Evolutionary conservation across 2,888 invertebrate genomes (phyloP).

Genomic region (Anthrax anthrax): DNA sequence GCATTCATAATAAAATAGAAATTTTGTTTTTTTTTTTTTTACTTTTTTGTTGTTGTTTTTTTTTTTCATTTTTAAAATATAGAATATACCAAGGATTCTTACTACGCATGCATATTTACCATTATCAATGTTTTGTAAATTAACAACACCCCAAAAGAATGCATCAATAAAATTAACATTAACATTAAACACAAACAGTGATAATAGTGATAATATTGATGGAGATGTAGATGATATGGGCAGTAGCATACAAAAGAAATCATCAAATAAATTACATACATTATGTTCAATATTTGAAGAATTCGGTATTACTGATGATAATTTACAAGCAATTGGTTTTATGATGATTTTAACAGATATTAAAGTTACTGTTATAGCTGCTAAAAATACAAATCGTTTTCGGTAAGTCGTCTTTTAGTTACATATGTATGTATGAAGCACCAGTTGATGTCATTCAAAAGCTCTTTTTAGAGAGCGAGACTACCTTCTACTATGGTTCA

Average conservation of each 20-base stretch:
- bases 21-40: conserved; percentile 37
- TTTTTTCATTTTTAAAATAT: background rate
- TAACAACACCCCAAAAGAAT: conserved; percentile 26
- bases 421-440: no score
- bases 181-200: conserved; percentile 18
- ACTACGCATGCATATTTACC: conserved; percentile 24
- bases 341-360: conserved; percentile 19
- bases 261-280: conserved; percentile 12
- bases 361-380: conserved; percentile 29
- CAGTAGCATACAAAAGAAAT: no score
- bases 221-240: no score
- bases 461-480: no score
- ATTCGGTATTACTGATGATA: conserved; percentile 18
- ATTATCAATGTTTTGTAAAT: conserved; percentile 24
- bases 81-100: conserved; percentile 28
- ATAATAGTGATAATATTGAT: no score
- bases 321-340: conserved; percentile 26
- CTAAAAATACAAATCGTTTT: conserved; percentile 30
- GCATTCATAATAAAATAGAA: no score
- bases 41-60: background rate
- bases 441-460: no score
- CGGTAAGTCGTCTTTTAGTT: no score
- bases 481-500: no score
- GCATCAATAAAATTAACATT: conserved; percentile 29
- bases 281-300: conserved; percentile 26